Percentiles rank a stretch among this genome's conserved stretches.
These are phyloP conservation scores for Ruditapes philippinarum DNA, from an alignment of 1,140 invertebrate genomes.

Conservation along the genomic window DNA sequence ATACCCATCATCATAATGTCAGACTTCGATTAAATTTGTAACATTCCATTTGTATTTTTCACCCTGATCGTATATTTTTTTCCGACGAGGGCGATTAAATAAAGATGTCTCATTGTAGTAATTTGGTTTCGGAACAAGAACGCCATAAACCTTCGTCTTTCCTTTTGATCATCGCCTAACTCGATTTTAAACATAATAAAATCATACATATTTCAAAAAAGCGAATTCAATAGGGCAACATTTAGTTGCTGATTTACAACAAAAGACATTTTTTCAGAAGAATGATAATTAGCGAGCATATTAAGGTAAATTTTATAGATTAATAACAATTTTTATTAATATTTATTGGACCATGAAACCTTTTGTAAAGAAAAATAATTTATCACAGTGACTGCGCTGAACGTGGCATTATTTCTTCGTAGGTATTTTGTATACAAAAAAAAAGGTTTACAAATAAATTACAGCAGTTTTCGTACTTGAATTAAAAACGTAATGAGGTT, in stretches of 20 bases:
- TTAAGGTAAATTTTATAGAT: slow-evolving; percentile 30
- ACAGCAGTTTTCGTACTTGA: too few relatives aligned
- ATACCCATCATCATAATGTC: too few relatives aligned
- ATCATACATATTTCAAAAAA: slow-evolving; percentile 10
- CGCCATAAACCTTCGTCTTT: not conserved
- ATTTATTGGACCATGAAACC: slow-evolving; percentile 28
- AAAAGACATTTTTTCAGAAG: slow-evolving; percentile 14
- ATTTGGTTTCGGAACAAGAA: slow-evolving; percentile 13
- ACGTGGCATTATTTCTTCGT: too few relatives aligned
- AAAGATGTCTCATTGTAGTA: not conserved
- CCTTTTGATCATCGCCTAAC: slow-evolving; percentile 2
- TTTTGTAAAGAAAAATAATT: slow-evolving; percentile 9
- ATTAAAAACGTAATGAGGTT: too few relatives aligned
- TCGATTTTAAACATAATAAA: slow-evolving; percentile 13
- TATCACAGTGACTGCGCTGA: not conserved
- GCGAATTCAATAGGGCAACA: slow-evolving; percentile 18
- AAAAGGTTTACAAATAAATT: too few relatives aligned
- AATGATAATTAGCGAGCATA: slow-evolving; percentile 7
- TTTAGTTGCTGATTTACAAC: slow-evolving; percentile 17
- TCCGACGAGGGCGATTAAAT: slow-evolving; percentile 2
- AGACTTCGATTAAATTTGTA: not conserved
- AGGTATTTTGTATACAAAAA: too few relatives aligned
- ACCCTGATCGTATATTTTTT: not conserved
- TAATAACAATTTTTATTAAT: not conserved
- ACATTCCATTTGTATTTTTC: slow-evolving; percentile 13